Conservation (phyloP, 1,140 invertebrate genomes). For the Aplysia californica region DNA sequence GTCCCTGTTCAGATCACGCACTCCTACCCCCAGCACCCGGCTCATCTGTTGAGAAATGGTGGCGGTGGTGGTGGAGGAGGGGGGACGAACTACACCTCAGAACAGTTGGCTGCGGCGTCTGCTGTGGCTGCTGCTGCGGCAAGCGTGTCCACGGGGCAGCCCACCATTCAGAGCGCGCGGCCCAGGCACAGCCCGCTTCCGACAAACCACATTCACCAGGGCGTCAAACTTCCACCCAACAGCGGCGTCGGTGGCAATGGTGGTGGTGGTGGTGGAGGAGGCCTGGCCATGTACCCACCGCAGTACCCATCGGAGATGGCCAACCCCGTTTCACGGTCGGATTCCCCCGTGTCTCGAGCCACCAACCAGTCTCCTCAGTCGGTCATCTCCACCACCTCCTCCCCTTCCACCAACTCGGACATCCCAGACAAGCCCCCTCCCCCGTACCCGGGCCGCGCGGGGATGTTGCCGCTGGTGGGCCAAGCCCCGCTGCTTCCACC, state of each 20-base stretch:
- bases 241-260: too few relatives aligned
- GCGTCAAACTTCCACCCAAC: neutral
- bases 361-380: constrained; percentile 64
- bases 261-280: too few relatives aligned
- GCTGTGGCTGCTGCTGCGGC: too few relatives aligned
- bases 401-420: constrained; percentile 64
- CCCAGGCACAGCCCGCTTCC: constrained; percentile 18
- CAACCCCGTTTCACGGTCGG: constrained; percentile 59
- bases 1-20: constrained; percentile 58
- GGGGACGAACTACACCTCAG: constrained; percentile 39
- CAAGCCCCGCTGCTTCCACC: constrained; percentile 46
- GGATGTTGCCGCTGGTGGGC: neutral
- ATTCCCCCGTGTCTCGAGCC: constrained; percentile 59
- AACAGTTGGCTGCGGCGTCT: constrained; percentile 22
- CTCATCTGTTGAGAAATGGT: constrained; percentile 20
- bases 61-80: too few relatives aligned
- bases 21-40: constrained; percentile 32
- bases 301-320: constrained; percentile 44
- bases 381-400: constrained; percentile 58
- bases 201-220: constrained; percentile 27
- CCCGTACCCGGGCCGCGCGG: constrained; percentile 52
- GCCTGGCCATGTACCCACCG: constrained; percentile 32
- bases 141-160: constrained; percentile 5
- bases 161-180: constrained; percentile 33
- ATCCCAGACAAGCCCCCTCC: constrained; percentile 64